Conservation (phyloP, 2,797 vertebrate genomes). For the Chromobotia macracanthus region DNA sequence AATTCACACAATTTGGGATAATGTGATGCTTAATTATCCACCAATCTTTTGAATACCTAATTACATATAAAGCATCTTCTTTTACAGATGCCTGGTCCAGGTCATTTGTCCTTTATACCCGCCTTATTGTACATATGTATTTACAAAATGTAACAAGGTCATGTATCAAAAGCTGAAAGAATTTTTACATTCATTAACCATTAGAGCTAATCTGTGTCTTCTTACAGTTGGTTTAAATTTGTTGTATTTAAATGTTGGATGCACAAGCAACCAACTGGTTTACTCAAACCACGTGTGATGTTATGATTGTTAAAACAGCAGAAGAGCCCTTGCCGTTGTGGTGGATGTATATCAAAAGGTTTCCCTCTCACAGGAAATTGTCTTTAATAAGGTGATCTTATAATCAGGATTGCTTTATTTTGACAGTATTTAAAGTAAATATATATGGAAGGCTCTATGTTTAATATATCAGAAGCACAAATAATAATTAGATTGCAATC, state of each 20-base stretch:
- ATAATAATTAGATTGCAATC: not conserved
- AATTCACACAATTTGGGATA: slow-evolving; percentile 55
- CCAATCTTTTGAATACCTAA: slow-evolving; percentile 22
- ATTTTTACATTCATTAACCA: slow-evolving; percentile 52
- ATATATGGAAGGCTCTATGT: not conserved
- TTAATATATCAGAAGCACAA: not conserved
- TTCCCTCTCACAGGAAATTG: not conserved
- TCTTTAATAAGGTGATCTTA: not conserved
- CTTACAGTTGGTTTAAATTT: slow-evolving; percentile 73
- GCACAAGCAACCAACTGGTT: slow-evolving; percentile 74
- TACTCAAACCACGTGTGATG: slow-evolving; percentile 76
- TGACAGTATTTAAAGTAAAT: not conserved
- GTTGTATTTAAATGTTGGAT: slow-evolving; percentile 71
- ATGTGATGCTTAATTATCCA: slow-evolving; percentile 38
- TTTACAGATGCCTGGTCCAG: slow-evolving; percentile 31
- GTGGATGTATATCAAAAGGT: not conserved
- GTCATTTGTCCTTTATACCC: slow-evolving; percentile 30
- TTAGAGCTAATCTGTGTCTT: slow-evolving; percentile 73
- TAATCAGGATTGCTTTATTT: not conserved
- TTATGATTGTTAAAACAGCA: slow-evolving; percentile 68
- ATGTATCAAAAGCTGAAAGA: slow-evolving; percentile 40
- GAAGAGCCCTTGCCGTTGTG: not conserved
- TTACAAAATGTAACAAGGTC: slow-evolving; percentile 49
- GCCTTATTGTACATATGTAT: slow-evolving; percentile 38
- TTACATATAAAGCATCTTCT: slow-evolving; percentile 42